phyloP scores from a whole-genome alignment of 2,113 vertebrate genomes.

The Lamprologus speciosus region DNA sequence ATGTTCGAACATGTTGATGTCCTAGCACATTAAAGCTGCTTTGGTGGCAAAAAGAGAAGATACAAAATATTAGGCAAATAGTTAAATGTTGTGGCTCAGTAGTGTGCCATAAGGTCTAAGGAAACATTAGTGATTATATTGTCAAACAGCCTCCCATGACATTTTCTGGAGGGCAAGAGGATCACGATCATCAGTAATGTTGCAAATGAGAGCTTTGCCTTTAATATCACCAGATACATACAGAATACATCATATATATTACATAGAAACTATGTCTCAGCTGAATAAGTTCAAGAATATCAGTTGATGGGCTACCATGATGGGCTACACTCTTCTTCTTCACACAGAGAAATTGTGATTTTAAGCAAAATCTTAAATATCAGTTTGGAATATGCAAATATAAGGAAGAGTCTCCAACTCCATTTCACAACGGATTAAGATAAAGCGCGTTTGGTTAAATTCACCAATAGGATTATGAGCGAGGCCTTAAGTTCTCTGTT shows the following conservation, averaged over 20 bases:
- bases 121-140: neutral
- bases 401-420: neutral
- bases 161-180: neutral
- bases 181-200: neutral
- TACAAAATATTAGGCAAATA: neutral
- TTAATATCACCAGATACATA: neutral
- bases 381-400: neutral
- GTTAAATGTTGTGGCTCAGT: neutral
- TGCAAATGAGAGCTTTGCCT: neutral
- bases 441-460: constrained; percentile 11
- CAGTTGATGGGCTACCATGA: neutral
- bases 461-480: constrained; percentile 28
- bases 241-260: neutral
- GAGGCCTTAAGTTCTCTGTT: constrained; percentile 20
- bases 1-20: neutral
- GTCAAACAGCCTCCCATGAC: neutral
- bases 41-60: neutral
- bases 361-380: neutral
- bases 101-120: neutral
- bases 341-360: neutral
- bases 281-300: neutral
- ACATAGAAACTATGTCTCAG: neutral
- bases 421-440: constrained; percentile 1
- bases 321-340: neutral
- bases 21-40: neutral